Evolutionary conservation across 2,888 invertebrate species (phyloP).

Genomic region (Drosophila leonis): DNA sequence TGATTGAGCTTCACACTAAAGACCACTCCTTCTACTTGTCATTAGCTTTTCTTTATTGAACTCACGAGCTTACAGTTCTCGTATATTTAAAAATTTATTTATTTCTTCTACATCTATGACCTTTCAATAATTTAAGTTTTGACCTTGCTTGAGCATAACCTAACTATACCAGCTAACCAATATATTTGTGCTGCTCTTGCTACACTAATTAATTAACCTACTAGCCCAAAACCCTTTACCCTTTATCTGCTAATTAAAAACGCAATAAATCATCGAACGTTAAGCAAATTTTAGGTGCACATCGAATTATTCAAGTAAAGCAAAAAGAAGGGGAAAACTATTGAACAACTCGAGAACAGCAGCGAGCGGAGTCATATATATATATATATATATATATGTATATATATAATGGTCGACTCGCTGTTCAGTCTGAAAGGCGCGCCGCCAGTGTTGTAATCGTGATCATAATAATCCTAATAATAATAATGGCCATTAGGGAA

Average conservation of each 20-base stretch:
- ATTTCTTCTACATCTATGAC: too few relatives aligned
- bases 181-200: background rate
- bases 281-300: conserved; percentile 37
- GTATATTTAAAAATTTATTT: background rate
- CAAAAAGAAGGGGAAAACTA: conserved; percentile 35
- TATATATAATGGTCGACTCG: conserved; percentile 4
- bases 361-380: background rate
- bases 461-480: conserved; percentile 66
- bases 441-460: conserved; percentile 51
- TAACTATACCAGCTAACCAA: background rate
- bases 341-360: conserved; percentile 11
- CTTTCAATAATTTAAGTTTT: background rate
- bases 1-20: too few relatives aligned
- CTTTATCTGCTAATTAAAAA: conserved; percentile 53
- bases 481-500: conserved; percentile 79
- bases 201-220: conserved; percentile 38
- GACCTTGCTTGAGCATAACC: background rate
- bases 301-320: conserved; percentile 37
- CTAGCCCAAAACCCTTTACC: background rate
- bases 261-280: conserved; percentile 68
- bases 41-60: background rate
- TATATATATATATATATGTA: conserved; percentile 7
- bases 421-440: conserved; percentile 30
- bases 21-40: background rate
- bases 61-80: background rate